Evolutionary conservation across 2,797 vertebrate species (phyloP), one percentile per base, ranked within the genome.

Genomic region (Premnoplex brunnescens): DNA sequence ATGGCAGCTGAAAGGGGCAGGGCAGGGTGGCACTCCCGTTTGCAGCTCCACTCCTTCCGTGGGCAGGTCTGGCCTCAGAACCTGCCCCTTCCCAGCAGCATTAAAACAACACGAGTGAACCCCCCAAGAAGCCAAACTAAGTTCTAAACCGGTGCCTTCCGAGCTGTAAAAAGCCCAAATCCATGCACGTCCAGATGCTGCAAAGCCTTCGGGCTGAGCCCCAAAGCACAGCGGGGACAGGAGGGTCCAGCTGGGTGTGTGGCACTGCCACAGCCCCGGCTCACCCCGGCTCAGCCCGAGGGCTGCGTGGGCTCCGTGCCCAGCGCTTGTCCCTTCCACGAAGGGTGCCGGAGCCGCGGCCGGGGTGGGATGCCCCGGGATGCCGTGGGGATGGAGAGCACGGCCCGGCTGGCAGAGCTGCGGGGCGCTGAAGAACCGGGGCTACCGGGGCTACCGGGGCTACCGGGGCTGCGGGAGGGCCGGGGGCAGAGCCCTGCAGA

Each of bases 271-370:
- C 39, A 41, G 39, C 39, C 39, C 39, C 37, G 37, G 37, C 37
- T 43, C 43, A 19, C 43, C 43, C 43, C 43, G 43, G 18, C 41
- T 43, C 41, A 8, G 16, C 41, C 41, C 41, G 7, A 7, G 17
- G 18, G 17, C 7, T 43, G 41, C 16, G 41, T 18, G 41, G 41
- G 41, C 41, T 18, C 41, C 41, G 41, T 18, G 43, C 43, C 41
- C 41, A 15, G 16, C 8, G 41, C 15, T 44, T 34, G 85, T 58
- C 37, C 95, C 91, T 20, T 96, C 95, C 36, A 97, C 83, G 77
- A 97, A 96, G 15, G 88, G 3, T 4, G 96, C 95, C 18, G 96
- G 96, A 28, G 95, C 74, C 83, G 82, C 73, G 21, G 97, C 12
- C 64, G 95, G 23, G 2, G 88, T 36, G 17, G 67, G 97, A 22